Evolutionary conservation across 2,797 vertebrate genomes (phyloP).

Genomic region (Silurus lanzhouensis): DNA sequence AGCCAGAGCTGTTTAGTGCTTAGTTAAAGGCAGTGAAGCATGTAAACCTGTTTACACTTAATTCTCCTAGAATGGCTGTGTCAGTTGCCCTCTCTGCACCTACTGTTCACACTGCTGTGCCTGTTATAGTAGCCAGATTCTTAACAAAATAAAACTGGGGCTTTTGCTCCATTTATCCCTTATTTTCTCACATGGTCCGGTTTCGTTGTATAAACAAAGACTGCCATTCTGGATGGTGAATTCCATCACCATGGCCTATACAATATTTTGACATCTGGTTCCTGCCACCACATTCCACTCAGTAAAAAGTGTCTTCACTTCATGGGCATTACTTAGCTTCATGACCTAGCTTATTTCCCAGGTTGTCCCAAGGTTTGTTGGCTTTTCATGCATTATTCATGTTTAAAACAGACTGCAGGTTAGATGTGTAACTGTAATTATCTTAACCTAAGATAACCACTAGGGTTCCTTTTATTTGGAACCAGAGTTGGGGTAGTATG

Average conservation of each 20-base stretch:
- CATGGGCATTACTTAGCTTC: neutral
- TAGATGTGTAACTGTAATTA: neutral
- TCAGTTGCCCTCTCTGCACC: neutral
- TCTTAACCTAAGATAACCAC: neutral
- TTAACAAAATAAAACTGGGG: neutral
- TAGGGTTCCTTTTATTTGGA: neutral
- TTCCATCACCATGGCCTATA: too few relatives aligned
- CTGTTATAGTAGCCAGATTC: neutral
- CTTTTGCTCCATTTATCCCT: neutral
- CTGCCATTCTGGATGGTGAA: neutral
- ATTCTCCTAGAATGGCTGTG: neutral
- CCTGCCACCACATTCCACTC: neutral
- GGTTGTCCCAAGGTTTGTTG: constrained; percentile 1
- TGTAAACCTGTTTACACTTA: constrained; percentile 2
- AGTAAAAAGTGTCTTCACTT: neutral
- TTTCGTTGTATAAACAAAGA: neutral
- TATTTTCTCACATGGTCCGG: neutral
- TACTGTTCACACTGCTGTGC: neutral
- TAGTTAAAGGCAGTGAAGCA: neutral
- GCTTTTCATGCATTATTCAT: neutral
- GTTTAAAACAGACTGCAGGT: neutral
- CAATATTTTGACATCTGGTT: neutral
- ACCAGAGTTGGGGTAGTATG: neutral
- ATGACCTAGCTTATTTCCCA: neutral
- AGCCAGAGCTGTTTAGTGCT: neutral